Evolutionary conservation across 2,113 vertebrate species (phyloP), one percentile per base, ranked within the genome.

Genomic region (Channa maculata): DNA sequence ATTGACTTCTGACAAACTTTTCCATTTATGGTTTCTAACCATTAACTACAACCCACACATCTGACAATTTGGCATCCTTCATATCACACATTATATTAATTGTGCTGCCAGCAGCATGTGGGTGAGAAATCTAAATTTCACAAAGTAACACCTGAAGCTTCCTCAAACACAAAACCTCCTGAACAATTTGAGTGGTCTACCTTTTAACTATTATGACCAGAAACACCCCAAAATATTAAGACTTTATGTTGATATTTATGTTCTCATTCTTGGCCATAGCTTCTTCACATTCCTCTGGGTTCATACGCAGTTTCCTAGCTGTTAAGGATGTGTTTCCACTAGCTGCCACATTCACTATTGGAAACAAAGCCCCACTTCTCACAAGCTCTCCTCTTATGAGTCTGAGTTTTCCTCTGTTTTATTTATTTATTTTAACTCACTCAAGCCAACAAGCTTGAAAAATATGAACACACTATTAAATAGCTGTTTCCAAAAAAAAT

Each of bases 121-220:
- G 65, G 67, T 71, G 75, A 79, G 65, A 65, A 55, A 80, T 71
- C 72, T 75, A 36, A 79, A 63, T 78, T 79, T 83, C 72, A 82
- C 72, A 77, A 36, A 86, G n/a, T 38, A 80, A 78, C 80, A 92
- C 85, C 78, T 91, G 85, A 87, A 80, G 10, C 75, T 83, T 78
- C 73, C 65, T 45, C 67, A 71, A 15, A 61, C 41, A 65, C 37
- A 79, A 61, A 78, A 70, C 12, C 0, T 6, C 37, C 43, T 61
- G 33, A 52, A 14, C 73, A 45, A 39, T 76, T 60, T 71, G 9
- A 54, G 34, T 15, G 50, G 36, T 55, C 8, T 39, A 39, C 11
- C 54, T 52, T 33, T 33, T 43, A 44, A 37, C n/a, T 36, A 45
- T 45, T 59, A 57, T 15, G 65, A 39, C 15, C 52, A 60, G 8